These are phyloP conservation scores for Falco biarmicus DNA, from an alignment of 2,797 vertebrate genomes.

Conservation along the genomic window DNA sequence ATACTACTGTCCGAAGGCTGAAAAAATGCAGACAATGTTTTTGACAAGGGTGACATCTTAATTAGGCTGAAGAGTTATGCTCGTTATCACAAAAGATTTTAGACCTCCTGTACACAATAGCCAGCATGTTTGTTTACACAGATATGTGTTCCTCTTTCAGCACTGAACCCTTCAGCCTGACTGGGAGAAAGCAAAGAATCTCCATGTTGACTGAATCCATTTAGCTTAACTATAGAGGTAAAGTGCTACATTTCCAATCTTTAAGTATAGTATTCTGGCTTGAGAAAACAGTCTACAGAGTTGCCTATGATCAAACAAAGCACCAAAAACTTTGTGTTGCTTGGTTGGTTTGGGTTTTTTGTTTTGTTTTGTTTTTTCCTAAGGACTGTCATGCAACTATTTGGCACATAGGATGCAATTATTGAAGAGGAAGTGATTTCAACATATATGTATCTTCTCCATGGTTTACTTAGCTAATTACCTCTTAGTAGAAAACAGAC, in stretches of 20 bases:
- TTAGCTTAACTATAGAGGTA: neutral
- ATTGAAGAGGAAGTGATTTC: neutral
- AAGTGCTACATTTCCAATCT: neutral
- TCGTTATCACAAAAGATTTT: neutral
- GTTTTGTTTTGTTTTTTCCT: neutral
- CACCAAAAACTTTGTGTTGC: neutral
- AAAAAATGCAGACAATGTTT: constrained; percentile 14
- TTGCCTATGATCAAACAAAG: neutral
- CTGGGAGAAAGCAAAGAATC: neutral
- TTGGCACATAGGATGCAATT: neutral
- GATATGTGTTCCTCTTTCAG: neutral
- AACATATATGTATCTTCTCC: neutral
- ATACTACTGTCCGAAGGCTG: neutral
- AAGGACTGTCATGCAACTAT: neutral
- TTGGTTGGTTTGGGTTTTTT: neutral
- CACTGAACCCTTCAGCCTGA: neutral
- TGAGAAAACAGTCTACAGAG: neutral
- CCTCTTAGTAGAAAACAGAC: neutral
- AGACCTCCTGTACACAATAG: neutral
- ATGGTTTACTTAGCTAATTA: neutral
- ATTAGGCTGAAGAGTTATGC: constrained; percentile 1
- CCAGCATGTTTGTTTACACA: neutral
- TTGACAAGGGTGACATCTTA: constrained; percentile 31
- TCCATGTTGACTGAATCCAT: neutral
- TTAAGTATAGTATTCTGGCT: neutral